A percentile compares a stretch with the other conserved stretches of the same genome.
These are phyloP conservation scores for Strigamia crassipes DNA, from an alignment of 2,888 invertebrate species.

Conservation along the genomic window DNA sequence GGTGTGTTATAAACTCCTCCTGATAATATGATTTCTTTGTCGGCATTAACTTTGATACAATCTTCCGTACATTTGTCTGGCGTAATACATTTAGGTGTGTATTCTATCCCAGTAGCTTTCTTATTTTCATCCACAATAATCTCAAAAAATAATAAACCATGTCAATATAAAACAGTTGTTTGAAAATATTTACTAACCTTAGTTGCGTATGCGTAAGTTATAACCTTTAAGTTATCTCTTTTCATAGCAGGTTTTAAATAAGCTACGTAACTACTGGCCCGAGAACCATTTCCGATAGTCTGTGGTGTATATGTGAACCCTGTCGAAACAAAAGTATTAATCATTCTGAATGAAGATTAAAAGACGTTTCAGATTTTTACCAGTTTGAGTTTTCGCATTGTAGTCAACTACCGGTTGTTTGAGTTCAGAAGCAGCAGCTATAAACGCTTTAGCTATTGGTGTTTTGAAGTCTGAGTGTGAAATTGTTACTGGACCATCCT, in stretches of 20 bases:
- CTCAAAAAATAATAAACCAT: too few relatives aligned
- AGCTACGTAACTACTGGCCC: not conserved
- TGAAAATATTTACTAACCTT: not conserved
- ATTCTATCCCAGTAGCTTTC: not conserved
- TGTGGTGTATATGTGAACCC: not conserved
- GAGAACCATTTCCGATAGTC: not conserved
- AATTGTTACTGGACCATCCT: not conserved
- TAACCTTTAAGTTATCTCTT: not conserved
- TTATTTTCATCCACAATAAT: slow-evolving; percentile 4
- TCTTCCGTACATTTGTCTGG: too few relatives aligned
- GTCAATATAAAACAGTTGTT: too few relatives aligned
- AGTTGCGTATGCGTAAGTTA: not conserved
- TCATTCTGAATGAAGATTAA: too few relatives aligned
- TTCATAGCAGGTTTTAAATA: not conserved
- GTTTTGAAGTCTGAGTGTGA: not conserved
- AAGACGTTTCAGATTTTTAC: too few relatives aligned
- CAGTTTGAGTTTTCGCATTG: not conserved
- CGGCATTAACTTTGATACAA: not conserved
- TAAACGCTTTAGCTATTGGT: not conserved
- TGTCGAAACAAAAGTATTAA: not conserved
- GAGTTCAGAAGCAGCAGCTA: not conserved
- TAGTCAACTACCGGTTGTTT: not conserved
- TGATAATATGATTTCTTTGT: slow-evolving; percentile 27
- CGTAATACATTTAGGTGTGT: too few relatives aligned
- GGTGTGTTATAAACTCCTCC: not conserved